A percentile compares a stretch with the other conserved stretches of the same genome.
These are phyloP conservation scores for Melieria crassipennis DNA, from an alignment of 2,888 invertebrate genomes.

Conservation along the genomic window DNA sequence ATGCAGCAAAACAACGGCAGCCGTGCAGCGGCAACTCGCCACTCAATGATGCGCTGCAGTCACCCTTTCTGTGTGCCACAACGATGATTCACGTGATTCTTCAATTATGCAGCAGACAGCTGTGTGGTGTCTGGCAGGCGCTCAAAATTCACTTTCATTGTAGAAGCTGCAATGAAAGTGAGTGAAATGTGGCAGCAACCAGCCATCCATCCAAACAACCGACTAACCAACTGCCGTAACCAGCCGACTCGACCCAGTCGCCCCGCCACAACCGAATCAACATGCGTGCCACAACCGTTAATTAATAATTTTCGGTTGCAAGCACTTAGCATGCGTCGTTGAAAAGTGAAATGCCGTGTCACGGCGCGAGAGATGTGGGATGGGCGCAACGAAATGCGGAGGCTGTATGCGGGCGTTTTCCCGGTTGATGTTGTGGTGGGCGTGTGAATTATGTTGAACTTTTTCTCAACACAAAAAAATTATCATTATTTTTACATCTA, in stretches of 20 bases:
- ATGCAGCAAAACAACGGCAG: too few relatives aligned
- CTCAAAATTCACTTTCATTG: slow-evolving; percentile 18
- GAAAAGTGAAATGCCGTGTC: slow-evolving; percentile 20
- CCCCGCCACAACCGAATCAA: slow-evolving; percentile 8
- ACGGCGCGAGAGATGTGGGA: background rate
- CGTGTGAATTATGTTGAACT: background rate
- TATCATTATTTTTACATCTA: too few relatives aligned
- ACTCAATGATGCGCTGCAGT: too few relatives aligned
- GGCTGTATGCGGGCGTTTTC: too few relatives aligned
- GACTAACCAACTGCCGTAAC: background rate
- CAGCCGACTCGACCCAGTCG: background rate
- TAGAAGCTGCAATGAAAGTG: slow-evolving; percentile 12
- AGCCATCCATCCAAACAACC: background rate
- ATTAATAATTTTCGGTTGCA: slow-evolving; percentile 24
- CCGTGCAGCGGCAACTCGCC: too few relatives aligned
- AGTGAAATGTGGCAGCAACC: slow-evolving; percentile 21
- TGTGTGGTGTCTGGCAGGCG: too few relatives aligned
- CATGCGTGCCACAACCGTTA: slow-evolving; percentile 15
- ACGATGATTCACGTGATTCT: too few relatives aligned
- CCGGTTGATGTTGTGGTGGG: background rate
- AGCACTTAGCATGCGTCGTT: slow-evolving; percentile 2
- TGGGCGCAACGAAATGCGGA: background rate
- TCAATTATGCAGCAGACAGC: too few relatives aligned
- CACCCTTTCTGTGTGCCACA: too few relatives aligned
- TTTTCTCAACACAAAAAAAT: too few relatives aligned